Percentiles rank a stretch among this genome's conserved stretches.
Conservation (phyloP, 2,888 invertebrate genomes). For the Meloe dianella region DNA sequence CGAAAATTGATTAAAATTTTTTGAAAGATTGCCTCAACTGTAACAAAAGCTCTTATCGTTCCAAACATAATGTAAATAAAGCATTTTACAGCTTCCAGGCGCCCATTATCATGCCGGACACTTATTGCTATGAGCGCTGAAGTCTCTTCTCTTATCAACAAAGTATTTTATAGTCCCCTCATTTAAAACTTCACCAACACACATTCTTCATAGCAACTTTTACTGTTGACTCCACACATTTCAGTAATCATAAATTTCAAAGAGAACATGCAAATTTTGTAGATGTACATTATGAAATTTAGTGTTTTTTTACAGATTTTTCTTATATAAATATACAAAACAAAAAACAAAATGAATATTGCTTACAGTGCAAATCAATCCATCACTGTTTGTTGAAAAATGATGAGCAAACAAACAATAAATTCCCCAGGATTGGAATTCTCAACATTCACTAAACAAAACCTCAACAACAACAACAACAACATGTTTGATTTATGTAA, state of each 20-base stretch:
- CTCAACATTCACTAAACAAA: neutral
- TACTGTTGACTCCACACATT: neutral
- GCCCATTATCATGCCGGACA: neutral
- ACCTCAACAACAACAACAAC: neutral
- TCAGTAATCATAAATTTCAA: neutral
- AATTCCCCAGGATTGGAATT: neutral
- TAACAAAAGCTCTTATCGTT: neutral
- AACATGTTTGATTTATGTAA: no score
- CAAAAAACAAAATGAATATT: no score
- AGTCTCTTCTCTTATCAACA: neutral
- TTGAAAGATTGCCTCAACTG: no score
- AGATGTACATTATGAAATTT: neutral
- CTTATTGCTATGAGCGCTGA: neutral
- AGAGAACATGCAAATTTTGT: neutral
- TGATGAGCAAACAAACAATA: neutral
- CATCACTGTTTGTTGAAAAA: neutral
- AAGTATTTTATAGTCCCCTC: slow-evolving; percentile 3
- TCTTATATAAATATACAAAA: no score
- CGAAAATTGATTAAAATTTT: no score
- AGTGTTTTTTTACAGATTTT: neutral
- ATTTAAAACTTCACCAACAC: neutral
- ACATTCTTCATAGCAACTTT: neutral
- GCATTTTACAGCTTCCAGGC: neutral
- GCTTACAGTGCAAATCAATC: neutral
- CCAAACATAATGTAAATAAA: neutral